Conservation (phyloP, 2,888 invertebrate genomes). For the Invenusta paracnida region DNA sequence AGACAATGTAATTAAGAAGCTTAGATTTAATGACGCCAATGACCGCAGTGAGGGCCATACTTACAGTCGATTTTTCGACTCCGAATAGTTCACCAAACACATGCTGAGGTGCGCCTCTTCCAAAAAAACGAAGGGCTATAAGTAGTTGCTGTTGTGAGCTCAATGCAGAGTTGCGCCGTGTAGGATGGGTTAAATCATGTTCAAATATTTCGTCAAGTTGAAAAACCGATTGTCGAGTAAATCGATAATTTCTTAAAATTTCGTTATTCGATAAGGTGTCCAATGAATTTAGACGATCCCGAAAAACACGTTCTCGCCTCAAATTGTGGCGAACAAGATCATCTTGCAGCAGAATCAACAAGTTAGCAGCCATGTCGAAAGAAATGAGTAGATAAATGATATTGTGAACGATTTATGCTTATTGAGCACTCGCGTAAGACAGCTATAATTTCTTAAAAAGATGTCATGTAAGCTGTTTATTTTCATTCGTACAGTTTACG, state of each 20-base stretch:
- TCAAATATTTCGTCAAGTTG: neutral
- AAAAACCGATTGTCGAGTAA: slow-evolving; percentile 1
- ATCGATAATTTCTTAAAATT: neutral
- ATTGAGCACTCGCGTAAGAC: neutral
- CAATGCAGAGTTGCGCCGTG: slow-evolving; percentile 19
- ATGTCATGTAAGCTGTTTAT: neutral
- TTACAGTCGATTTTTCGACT: slow-evolving; percentile 12
- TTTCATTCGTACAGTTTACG: neutral
- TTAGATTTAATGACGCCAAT: neutral
- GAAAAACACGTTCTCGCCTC: slow-evolving; percentile 4
- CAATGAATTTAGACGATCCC: neutral
- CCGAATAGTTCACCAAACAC: slow-evolving; percentile 21
- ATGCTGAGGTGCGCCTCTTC: slow-evolving; percentile 17
- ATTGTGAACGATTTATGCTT: neutral
- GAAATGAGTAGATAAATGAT: neutral
- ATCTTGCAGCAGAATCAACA: neutral
- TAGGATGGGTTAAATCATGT: neutral
- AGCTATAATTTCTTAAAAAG: neutral
- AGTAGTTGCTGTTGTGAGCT: slow-evolving; percentile 15
- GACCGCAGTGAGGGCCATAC: neutral
- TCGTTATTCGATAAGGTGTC: neutral
- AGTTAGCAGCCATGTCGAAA: neutral
- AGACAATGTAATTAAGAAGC: neutral
- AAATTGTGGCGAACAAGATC: slow-evolving; percentile 5
- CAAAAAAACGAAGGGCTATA: neutral